A percentile compares a stretch with the other conserved stretches of the same genome.
These are phyloP conservation scores for mouse (Mus musculus) DNA, from an alignment of 2,113 vertebrate species.

Conservation along the genomic window GRCm39 chr10:104780001-104780500, in stretches of 20 bases:
- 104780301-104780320: background rate
- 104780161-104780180: background rate
- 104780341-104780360: background rate
- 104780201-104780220: background rate
- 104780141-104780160: background rate
- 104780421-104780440: background rate
- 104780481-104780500: background rate
- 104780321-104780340: background rate
- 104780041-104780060: constrained; percentile 12
- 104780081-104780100: background rate
- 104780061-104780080: background rate
- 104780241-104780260: background rate
- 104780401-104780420: background rate
- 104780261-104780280: background rate
- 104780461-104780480: background rate
- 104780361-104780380: background rate
- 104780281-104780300: background rate
- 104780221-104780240: background rate
- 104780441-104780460: background rate
- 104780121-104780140: constrained; percentile 20
- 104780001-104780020: too few relatives aligned
- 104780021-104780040: background rate
- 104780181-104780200: background rate
- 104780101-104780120: background rate
- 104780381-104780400: background rate